phyloP scores from a whole-genome alignment of 2,888 invertebrate species.

The Xestia ashworthii region DNA sequence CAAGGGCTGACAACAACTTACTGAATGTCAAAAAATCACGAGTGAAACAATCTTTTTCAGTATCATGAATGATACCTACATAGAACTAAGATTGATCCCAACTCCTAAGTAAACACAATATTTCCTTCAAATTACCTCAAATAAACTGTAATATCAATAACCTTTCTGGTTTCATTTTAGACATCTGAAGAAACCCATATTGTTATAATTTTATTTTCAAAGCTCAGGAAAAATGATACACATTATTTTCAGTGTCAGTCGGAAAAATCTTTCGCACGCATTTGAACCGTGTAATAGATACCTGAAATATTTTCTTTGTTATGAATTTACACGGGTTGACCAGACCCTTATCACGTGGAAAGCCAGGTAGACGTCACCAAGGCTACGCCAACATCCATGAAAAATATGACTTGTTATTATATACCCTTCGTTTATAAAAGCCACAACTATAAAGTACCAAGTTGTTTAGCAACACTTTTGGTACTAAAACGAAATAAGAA shows the following conservation, averaged over 20 bases:
- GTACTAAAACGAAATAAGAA: constrained; percentile 16
- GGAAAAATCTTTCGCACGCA: constrained; percentile 49
- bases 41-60: background rate
- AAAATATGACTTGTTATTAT: constrained; percentile 47
- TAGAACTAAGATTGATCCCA: background rate
- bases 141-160: background rate
- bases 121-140: background rate
- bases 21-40: background rate
- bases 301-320: constrained; percentile 68
- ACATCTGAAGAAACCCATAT: constrained; percentile 8
- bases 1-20: background rate
- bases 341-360: constrained; percentile 73
- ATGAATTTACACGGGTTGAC: constrained; percentile 68
- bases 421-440: constrained; percentile 12
- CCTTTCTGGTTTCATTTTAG: background rate
- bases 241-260: constrained; percentile 42
- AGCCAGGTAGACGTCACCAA: constrained; percentile 67
- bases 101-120: background rate
- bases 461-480: constrained; percentile 21
- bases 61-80: background rate
- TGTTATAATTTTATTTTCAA: constrained; percentile 32
- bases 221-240: constrained; percentile 11
- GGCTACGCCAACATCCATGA: constrained; percentile 31
- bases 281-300: constrained; percentile 66
- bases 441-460: constrained; percentile 11